Base-by-base conservation (phyloP, 2,113 vertebrate genomes). In the Onychorhynchus coronatus region DNA sequence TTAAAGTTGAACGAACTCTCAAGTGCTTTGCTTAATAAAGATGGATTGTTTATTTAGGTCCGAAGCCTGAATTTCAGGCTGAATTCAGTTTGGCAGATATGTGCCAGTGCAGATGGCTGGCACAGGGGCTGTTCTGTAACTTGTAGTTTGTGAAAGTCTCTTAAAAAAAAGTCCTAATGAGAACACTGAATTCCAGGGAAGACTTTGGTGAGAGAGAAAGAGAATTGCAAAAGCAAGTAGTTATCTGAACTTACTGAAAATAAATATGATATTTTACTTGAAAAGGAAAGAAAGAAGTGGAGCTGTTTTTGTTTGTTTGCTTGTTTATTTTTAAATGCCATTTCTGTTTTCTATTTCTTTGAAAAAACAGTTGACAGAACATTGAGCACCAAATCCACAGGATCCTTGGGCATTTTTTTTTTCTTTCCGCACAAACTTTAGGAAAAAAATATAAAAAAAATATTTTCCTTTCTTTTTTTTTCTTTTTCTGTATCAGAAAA, bases 311-410 rank as follows among this genome's bases (percentile, higher is more conserved):
- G 68, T 75, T 74, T 93, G 53, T 35, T 91, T 93, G 27, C 42
- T 85, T 95, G 67, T 75, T 93, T 84, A 67, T 90, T 90, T 89
- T 94, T 79, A 89, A 93, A 92, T 85, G 74, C 19, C 27, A 67
- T 73, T 82, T 88, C 31, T 53, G 31, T 72, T 71, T 82, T 77
- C 19, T 72, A 1, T 61, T 68, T 68, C 52, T 92, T 88, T 96
- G 70, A 73, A 89, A 96, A 91, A 33, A 12, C 23, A 39, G 23
- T 49, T 66, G 56, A 50, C 59, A 83, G 72, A 86, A 72, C 82
- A 92, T 47, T 80, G 91, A 97, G 58, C 49, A 46, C 27, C 27
- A 90, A 86, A 89, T 90, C 79, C 79, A 91, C 56, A 72, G 72
- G 68, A 92, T 68, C 83, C 46, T 80, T 12, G 9, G 10, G 30